Evolutionary conservation across 1,140 invertebrate genomes (phyloP), one percentile per base, ranked within the genome.

Genomic region (Orussus abietinus): DNA sequence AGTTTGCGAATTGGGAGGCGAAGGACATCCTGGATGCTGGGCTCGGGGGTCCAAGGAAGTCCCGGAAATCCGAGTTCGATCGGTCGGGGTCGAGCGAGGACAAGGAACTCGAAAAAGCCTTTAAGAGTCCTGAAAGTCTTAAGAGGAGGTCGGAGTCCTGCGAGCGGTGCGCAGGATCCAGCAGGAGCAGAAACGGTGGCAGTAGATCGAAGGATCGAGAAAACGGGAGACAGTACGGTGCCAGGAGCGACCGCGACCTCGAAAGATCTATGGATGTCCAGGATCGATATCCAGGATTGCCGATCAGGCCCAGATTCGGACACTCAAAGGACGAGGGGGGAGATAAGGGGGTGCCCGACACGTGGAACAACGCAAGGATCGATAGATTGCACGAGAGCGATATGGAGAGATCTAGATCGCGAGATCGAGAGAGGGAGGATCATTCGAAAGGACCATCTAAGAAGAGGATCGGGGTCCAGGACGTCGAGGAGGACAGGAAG

Each of bases 1-100:
- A 60, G 15, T 66, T 59, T 11, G 51, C 49, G 26, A 40, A 51
- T 10, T 69, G 62, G 63, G 45, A 57, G 5, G 51, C 64, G 25
- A 54, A 56, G 45, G 57, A 64, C 25, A 30, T 58, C 28, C 51
- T 42, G 13, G 40, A 49, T 45, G 38, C 32, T 14, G 33, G 43
- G 18, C 45, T n/a, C 22, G 34, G 38, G 29, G 3, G n/a, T n/a
- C 26, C 12, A 22, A 19, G 19, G 30, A 49, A 2, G 13, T 4
- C 2, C 2, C 12, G 6, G 7, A 2, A 20, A 25, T 17, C 17
- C 12, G 45, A 28, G 33, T 35, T 38, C 25, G 36, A 43, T 38
- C 38, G 34, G 52, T 34, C 28, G 41, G 34, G 32, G 48, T 18
- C 20, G 47, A 51, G n/a, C 30, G 25, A 11, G 19, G n/a, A 26